phyloP scores from a whole-genome alignment of 1,140 invertebrate species.

The Calosoma granatense region DNA sequence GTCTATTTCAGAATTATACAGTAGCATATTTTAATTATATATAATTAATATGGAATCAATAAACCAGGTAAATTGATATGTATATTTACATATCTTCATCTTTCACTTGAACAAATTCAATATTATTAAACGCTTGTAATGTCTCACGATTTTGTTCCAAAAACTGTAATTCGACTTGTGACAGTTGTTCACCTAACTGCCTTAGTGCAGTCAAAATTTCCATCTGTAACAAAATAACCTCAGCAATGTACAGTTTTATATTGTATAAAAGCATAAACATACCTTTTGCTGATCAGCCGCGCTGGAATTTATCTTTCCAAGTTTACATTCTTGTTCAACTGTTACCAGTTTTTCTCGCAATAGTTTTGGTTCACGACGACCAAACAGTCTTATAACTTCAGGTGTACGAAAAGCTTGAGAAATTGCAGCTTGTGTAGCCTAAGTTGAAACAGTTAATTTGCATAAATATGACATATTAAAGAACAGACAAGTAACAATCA shows the following conservation, averaged over 20 bases:
- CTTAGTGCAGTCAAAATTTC: conserved; percentile 60
- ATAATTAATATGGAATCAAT: too few species aligned
- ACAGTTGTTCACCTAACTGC: conserved; percentile 56
- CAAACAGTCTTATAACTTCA: conserved; percentile 67
- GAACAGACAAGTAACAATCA: neutral
- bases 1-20: too few species aligned
- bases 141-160: conserved; percentile 37
- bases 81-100: conserved; percentile 13
- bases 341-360: conserved; percentile 49
- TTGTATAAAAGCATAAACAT: neutral
- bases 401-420: conserved; percentile 69
- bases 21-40: too few species aligned
- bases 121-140: conserved; percentile 24
- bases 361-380: conserved; percentile 59
- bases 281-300: conserved; percentile 34
- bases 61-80: too few species aligned
- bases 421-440: conserved; percentile 69
- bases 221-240: conserved; percentile 34
- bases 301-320: conserved; percentile 38
- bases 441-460: conserved; percentile 17
- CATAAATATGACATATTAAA: conserved; percentile 12
- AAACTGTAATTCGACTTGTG: conserved; percentile 46
- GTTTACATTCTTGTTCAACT: conserved; percentile 42
- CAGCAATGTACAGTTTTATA: neutral
- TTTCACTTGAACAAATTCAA: conserved; percentile 26